phyloP scores from a whole-genome alignment of 1,140 invertebrate species.

The Polyergus mexicanus region DNA sequence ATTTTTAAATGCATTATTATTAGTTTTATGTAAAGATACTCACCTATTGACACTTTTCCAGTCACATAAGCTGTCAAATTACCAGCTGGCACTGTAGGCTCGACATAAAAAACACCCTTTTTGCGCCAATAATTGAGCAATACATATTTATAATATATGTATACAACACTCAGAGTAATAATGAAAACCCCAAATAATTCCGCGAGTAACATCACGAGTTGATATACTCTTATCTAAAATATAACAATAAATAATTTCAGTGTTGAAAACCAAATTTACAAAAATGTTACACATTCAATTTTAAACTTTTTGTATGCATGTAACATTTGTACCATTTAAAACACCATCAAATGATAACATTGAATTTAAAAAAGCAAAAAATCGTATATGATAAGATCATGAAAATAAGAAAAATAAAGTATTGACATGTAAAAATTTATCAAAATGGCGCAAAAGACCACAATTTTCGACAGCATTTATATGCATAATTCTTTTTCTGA shows the following conservation, averaged over 20 bases:
- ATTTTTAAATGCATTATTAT: not conserved
- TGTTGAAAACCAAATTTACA: not conserved
- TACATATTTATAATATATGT: slow-evolving; percentile 77
- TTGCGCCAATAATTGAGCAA: slow-evolving; percentile 81
- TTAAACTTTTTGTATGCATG: not conserved
- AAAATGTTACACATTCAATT: not conserved
- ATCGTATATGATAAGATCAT: too few species aligned
- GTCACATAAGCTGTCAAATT: slow-evolving; percentile 84
- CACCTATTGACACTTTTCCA: slow-evolving; percentile 68
- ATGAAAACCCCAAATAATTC: not conserved
- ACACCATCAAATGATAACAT: too few species aligned
- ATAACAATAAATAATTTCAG: not conserved
- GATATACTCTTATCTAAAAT: not conserved
- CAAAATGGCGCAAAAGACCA: too few species aligned
- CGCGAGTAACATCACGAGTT: not conserved
- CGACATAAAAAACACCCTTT: slow-evolving; percentile 74
- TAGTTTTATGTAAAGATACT: slow-evolving; percentile 57
- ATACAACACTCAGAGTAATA: slow-evolving; percentile 15
- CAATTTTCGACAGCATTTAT: too few species aligned
- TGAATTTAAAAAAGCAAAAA: too few species aligned
- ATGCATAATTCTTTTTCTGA: too few species aligned
- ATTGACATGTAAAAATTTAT: too few species aligned
- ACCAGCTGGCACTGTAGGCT: slow-evolving; percentile 85
- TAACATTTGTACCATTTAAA: not conserved
- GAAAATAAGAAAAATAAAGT: too few species aligned